Conservation (phyloP, 1,140 invertebrate genomes). For the Hylaeus anthracinus region DNA sequence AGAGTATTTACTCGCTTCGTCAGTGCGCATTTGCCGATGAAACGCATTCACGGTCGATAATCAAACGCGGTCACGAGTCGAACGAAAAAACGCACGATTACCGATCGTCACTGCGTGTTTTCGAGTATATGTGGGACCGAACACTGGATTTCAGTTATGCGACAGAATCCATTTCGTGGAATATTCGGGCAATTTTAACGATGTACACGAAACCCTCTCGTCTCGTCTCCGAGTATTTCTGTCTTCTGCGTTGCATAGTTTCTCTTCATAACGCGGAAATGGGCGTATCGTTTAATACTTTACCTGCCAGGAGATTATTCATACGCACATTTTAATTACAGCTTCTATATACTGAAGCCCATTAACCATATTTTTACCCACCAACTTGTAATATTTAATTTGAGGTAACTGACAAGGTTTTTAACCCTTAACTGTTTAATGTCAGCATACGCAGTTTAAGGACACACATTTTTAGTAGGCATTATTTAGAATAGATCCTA, state of each 20-base stretch:
- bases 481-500: too few species aligned
- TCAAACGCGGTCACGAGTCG: not conserved
- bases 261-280: not conserved
- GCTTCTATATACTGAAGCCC: too few species aligned
- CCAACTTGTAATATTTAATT: too few species aligned
- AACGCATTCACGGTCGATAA: not conserved
- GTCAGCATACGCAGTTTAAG: too few species aligned
- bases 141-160: not conserved
- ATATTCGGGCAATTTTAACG: not conserved
- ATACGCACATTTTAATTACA: too few species aligned
- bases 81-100: conserved; percentile 3
- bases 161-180: not conserved
- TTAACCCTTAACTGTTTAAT: too few species aligned
- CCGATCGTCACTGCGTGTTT: not conserved
- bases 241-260: not conserved
- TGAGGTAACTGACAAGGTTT: too few species aligned
- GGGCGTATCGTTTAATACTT: not conserved
- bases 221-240: too few species aligned
- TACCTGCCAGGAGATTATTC: too few species aligned
- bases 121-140: not conserved
- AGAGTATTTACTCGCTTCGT: not conserved
- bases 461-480: too few species aligned
- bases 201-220: not conserved
- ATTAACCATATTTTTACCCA: too few species aligned
- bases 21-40: conserved; percentile 9